phyloP scores from a whole-genome alignment of 2,113 vertebrate species.

The Xerus inauris region DNA sequence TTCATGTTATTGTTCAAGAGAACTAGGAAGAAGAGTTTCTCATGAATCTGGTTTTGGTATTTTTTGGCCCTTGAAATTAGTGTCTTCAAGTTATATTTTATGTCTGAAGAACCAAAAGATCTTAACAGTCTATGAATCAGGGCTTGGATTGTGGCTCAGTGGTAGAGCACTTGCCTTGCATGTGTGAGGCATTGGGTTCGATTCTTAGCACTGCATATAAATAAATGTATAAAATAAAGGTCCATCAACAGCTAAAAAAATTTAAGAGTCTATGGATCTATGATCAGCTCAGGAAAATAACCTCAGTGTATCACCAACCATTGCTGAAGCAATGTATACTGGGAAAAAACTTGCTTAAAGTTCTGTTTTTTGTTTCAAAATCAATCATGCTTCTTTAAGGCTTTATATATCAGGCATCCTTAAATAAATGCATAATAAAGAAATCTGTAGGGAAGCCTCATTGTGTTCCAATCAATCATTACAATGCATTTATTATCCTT shows the following conservation, averaged over 20 bases:
- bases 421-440: conserved; percentile 5
- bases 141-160: too few species aligned
- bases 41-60: neutral
- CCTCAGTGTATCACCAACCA: neutral
- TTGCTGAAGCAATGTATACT: neutral
- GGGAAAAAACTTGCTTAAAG: neutral
- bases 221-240: too few species aligned
- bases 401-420: neutral
- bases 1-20: conserved; percentile 15
- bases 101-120: neutral
- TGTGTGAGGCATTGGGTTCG: too few species aligned
- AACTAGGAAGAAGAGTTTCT: neutral
- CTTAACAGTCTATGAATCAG: neutral
- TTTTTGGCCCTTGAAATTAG: neutral
- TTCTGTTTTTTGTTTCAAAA: neutral
- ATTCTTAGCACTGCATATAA: too few species aligned
- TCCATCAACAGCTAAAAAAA: too few species aligned
- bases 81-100: neutral
- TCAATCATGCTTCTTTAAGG: neutral
- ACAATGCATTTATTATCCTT: neutral
- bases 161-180: too few species aligned
- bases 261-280: neutral
- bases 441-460: neutral
- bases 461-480: neutral
- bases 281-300: neutral